Percentiles rank a stretch among this genome's conserved stretches.
These are phyloP conservation scores for Platycercus adscitus DNA, from an alignment of 2,113 vertebrate species.

Conservation along the genomic window DNA sequence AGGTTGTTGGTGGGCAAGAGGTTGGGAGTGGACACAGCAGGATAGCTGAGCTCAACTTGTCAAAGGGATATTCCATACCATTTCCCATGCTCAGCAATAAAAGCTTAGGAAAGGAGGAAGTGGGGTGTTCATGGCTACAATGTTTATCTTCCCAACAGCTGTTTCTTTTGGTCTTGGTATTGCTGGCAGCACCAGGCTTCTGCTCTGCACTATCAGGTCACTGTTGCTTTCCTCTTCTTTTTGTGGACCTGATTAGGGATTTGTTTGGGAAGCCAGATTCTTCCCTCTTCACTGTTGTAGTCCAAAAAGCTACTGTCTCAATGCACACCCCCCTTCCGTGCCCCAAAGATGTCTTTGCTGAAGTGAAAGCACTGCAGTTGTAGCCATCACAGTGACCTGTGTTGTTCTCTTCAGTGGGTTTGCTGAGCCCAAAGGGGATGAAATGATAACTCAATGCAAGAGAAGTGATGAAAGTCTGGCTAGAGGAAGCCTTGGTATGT, in stretches of 20 bases:
- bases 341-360: neutral
- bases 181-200: neutral
- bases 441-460: neutral
- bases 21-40: neutral
- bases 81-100: neutral
- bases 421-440: neutral
- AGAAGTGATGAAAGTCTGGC: neutral
- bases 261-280: neutral
- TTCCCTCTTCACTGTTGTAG: neutral
- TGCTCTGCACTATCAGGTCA: neutral
- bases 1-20: neutral
- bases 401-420: neutral
- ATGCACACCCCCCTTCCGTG: neutral
- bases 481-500: neutral
- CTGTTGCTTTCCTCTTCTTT: neutral
- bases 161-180: neutral
- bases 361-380: neutral
- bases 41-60: neutral
- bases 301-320: neutral
- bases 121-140: neutral
- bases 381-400: neutral
- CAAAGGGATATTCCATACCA: neutral
- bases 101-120: neutral
- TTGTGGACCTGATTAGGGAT: neutral
- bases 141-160: neutral